Percentiles rank a stretch among this genome's conserved stretches.
These are phyloP conservation scores for Paramormyrops kingsleyae DNA, from an alignment of 2,113 vertebrate species.

Conservation along the genomic window DNA sequence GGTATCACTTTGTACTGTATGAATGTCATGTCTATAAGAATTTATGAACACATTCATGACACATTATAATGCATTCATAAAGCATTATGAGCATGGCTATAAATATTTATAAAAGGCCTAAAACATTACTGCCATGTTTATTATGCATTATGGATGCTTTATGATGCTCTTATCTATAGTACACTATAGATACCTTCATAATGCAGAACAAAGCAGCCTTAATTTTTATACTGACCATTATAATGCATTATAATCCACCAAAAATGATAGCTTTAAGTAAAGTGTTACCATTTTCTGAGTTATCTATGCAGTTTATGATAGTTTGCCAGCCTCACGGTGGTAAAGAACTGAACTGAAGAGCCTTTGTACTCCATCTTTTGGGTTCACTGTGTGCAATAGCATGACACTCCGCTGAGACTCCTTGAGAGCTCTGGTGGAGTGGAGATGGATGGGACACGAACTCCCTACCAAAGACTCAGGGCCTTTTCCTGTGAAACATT, in stretches of 20 bases:
- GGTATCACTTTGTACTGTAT: not conserved
- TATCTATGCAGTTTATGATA: not conserved
- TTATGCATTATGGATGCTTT: too few relatives aligned
- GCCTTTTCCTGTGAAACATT: not conserved
- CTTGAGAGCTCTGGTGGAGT: not conserved
- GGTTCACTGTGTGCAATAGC: not conserved
- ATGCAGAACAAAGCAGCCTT: too few relatives aligned
- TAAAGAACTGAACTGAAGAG: not conserved
- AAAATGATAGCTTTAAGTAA: not conserved
- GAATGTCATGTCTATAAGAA: not conserved
- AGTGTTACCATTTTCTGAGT: not conserved
- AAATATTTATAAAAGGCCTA: not conserved
- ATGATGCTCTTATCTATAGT: too few relatives aligned
- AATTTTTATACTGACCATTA: too few relatives aligned
- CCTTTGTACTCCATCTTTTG: not conserved
- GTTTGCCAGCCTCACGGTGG: not conserved
- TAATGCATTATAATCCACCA: not conserved
- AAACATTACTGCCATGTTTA: not conserved
- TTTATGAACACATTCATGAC: not conserved
- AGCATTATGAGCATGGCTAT: not conserved
- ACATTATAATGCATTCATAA: not conserved
- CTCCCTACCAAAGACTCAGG: not conserved
- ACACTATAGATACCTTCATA: too few relatives aligned
- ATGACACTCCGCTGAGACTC: not conserved
- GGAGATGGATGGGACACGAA: not conserved